phyloP scores from a whole-genome alignment of 1,140 invertebrate genomes.

The Panulirus ornatus region DNA sequence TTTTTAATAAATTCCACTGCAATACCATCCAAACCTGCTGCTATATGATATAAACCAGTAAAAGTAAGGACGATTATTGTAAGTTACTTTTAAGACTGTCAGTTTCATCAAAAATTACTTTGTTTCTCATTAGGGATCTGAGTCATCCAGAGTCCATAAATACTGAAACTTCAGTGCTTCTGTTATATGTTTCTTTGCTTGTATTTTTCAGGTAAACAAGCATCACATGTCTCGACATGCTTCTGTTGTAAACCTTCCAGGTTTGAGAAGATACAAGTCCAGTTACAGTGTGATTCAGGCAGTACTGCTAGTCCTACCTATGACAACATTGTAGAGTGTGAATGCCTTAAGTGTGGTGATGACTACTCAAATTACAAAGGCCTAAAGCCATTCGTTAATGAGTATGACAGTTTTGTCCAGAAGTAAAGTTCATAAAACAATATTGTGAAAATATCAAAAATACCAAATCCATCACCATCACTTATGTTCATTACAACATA shows the following conservation, averaged over 20 bases:
- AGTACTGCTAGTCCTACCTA: constrained; percentile 52
- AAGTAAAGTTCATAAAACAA: not conserved
- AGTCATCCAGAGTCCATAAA: no score
- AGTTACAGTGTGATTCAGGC: constrained; percentile 67
- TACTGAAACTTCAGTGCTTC: no score
- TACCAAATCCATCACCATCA: no score
- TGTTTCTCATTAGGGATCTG: no score
- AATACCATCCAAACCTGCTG: no score
- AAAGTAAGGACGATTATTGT: no score
- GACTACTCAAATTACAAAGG: constrained; percentile 6
- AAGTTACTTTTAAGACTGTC: no score
- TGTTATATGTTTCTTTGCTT: not conserved
- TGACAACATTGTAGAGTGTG: constrained; percentile 68
- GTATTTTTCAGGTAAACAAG: not conserved
- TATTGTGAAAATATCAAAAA: no score
- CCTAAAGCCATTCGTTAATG: not conserved
- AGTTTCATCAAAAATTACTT: no score
- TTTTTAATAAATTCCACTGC: no score
- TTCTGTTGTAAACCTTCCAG: constrained; percentile 72
- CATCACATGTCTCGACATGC: constrained; percentile 49
- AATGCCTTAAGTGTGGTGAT: constrained; percentile 54
- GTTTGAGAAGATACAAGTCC: constrained; percentile 66
- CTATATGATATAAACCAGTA: no score
- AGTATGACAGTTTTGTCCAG: not conserved
- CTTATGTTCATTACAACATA: no score